These are phyloP conservation scores for Oncorhynchus masou DNA, from an alignment of 2,113 vertebrate genomes.

Conservation along the genomic window DNA sequence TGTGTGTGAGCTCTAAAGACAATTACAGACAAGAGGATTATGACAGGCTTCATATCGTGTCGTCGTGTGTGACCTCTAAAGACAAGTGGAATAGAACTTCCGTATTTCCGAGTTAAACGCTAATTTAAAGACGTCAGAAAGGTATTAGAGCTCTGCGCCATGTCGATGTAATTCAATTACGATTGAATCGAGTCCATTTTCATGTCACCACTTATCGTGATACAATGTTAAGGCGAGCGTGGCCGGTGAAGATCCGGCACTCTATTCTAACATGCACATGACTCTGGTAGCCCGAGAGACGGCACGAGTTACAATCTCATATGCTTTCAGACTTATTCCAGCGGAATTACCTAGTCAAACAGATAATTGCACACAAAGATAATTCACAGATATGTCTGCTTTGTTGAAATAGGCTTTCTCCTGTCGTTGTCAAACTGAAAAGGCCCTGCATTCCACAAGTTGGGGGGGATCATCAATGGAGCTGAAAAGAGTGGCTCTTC, in stretches of 20 bases:
- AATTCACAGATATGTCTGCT: constrained; percentile 61
- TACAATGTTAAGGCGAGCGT: constrained; percentile 49
- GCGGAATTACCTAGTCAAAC: constrained; percentile 64
- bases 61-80: constrained; percentile 42
- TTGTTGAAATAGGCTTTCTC: constrained; percentile 43
- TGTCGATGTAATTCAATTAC: constrained; percentile 64
- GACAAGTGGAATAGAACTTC: constrained; percentile 36
- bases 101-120: constrained; percentile 50
- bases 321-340: constrained; percentile 51
- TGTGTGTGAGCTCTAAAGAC: no score
- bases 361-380: constrained; percentile 44
- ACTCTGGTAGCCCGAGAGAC: constrained; percentile 41
- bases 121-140: constrained; percentile 51
- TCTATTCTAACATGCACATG: constrained; percentile 51
- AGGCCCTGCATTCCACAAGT: constrained; percentile 50
- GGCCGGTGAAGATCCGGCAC: constrained; percentile 53
- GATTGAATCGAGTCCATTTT: constrained; percentile 62
- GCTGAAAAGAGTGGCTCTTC: constrained; percentile 64
- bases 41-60: constrained; percentile 55
- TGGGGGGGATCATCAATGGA: constrained; percentile 60
- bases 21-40: constrained; percentile 52
- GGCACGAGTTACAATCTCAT: constrained; percentile 60
- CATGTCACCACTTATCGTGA: constrained; percentile 47
- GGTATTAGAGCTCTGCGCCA: constrained; percentile 13
- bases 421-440: constrained; percentile 52